phyloP scores from a whole-genome alignment of 2,888 invertebrate genomes.

The Nemurella pictetii region DNA sequence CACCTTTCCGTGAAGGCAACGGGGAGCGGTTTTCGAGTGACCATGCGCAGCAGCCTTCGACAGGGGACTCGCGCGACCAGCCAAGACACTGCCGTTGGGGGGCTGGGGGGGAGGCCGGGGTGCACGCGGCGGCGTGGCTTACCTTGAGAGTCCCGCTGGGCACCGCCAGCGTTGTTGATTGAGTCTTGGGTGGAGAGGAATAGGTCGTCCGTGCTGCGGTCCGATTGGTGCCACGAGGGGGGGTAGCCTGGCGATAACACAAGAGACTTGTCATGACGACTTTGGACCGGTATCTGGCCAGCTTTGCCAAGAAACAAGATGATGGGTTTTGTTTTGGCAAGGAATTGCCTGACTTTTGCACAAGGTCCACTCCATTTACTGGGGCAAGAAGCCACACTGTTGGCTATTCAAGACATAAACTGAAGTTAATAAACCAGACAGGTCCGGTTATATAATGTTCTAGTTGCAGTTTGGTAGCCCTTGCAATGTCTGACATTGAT shows the following conservation, averaged over 20 bases:
- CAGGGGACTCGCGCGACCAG: no score
- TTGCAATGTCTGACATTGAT: neutral
- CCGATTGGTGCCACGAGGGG: conserved; percentile 69
- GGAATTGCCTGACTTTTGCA: no score
- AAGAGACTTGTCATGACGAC: neutral
- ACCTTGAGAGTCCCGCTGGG: conserved; percentile 91
- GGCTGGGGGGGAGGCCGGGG: neutral
- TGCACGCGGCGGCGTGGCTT: conserved; percentile 54
- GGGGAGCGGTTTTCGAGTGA: neutral
- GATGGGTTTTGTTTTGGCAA: no score
- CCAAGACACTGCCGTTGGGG: no score
- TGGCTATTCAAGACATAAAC: no score
- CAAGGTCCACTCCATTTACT: no score
- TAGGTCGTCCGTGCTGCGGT: conserved; percentile 73
- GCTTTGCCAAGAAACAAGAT: no score
- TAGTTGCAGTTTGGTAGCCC: no score
- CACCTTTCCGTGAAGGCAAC: no score
- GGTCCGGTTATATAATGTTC: no score
- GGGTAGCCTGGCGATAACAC: neutral
- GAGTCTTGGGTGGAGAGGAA: conserved; percentile 78
- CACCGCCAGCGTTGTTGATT: conserved; percentile 57
- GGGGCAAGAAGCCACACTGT: no score
- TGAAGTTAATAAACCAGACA: no score
- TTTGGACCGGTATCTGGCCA: neutral
- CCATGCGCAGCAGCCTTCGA: neutral